Base-by-base conservation (phyloP, 30 jellyfish, hydroid and myxozoan genomes). In the Pelagia noctiluca region DNA sequence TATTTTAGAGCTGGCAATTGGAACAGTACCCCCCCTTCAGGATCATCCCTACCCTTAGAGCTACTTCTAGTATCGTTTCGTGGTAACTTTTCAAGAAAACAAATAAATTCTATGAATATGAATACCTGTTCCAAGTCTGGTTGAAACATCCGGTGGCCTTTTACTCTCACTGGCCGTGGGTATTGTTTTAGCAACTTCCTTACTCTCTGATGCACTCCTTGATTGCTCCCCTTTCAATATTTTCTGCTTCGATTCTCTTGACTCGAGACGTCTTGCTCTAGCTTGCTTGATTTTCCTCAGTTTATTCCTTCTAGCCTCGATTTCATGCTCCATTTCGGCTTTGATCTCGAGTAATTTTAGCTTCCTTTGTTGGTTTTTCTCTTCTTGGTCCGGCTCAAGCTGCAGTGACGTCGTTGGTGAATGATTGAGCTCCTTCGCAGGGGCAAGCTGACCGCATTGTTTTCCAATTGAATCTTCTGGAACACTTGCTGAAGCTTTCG, bases 321-420 rank as follows among this genome's bases (percentile, higher is more conserved):
- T 66, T 30, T 80, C 90, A 23, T 70, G n/a, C 29, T 80, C 90
- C 90, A 80, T 80, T 34, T 80, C 90, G 19, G 67, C 90, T 30
- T 80, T 80, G 68, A 80, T 80, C 71, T 80, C 90, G 18, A 80
- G 83, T 46, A 80, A 36, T 24, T 80, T 80, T 30, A 52, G 26
- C 26, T 52, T 30, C 4, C 68, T 25, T 52, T 52, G 68, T 8
- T 5, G 12, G 16, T 30, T 52, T 19, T 19, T 8, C 26, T 52
- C 69, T 53, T 68, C 84, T 36, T 80, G 57, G 75, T 35, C 10
- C 62, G 78, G 38, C 48, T 60, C 38, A 57, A 31, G 74, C 21
- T 11, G 37, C 31, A 25, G 1, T 22, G 16, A 25, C 23, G 12
- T 3, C 32, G 38, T 23, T 8, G 16, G 13, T 4, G 74, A n/a